Evolutionary conservation across 2,888 invertebrate genomes (phyloP), one percentile per base, ranked within the genome.

Genomic region (Papilio protenor): DNA sequence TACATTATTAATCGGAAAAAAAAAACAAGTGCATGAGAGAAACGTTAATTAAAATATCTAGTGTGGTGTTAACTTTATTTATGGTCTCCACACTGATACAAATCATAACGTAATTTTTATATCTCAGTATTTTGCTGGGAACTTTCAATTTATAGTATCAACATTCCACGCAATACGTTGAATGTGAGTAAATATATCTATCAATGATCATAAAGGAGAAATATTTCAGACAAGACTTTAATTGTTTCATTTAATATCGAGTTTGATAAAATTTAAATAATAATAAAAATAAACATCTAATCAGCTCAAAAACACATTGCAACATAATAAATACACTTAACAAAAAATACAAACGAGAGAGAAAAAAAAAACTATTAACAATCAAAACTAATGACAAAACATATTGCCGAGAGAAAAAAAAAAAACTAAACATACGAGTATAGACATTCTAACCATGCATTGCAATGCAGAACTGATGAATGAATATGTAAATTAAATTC

Each of bases 11-110:
- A 90, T 90, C 87, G 27, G 47, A 61, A 77, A 77, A 73, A 59
- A 85, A 86, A 81, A 80, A 83, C 84, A 85, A 85, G 45, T 21
- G 86, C 86, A 85, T 88, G 89, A 86, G 89, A 89, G 88, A 88
- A 86, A 87, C 85, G 87, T 87, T 91, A 90, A 91, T 92, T 91
- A 91, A 88, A 80, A 80, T 79, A 82, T 84, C 84, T 85, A 83
- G 84, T 81, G 55, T 69, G 27, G 75, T 71, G 75, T 76, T 76
- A 75, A 76, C 57, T 64, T 73, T 76, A 76, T 76, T 76, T 64
- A 78, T 75, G 75, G 71, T 40, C 45, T 33, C 75, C 49, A 52
- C 16, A 12, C 64, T 45, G 78, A 78, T 64, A 72, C 75, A 78
- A 75, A 78, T 71, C 77, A 71, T 77, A 61, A 70, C 18, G 59